Evolutionary conservation across 2,888 invertebrate species (phyloP).

Genomic region (Scaptomyza parva): DNA sequence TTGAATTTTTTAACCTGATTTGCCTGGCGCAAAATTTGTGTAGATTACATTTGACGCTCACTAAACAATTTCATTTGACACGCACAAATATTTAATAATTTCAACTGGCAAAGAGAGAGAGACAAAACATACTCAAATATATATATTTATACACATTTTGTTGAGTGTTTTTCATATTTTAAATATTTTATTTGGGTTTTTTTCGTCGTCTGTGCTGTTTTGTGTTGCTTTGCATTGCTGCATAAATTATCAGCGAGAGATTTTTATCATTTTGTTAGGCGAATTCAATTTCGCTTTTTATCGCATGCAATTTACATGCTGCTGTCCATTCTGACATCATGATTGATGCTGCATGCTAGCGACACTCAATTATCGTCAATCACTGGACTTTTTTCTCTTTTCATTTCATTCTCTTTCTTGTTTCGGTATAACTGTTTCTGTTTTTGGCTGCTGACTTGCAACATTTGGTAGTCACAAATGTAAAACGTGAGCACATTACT

Average conservation of each 20-base stretch:
- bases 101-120: conserved; percentile 6
- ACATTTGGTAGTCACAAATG: conserved; percentile 30
- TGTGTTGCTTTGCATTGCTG: conserved; percentile 40
- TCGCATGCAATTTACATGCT: conserved; percentile 75
- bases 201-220: not conserved
- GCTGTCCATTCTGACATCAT: conserved; percentile 73
- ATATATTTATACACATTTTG: conserved; percentile 11
- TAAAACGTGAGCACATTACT: conserved; percentile 61
- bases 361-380: conserved; percentile 80
- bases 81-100: conserved; percentile 69
- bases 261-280: conserved; percentile 74
- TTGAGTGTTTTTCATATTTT: conserved; percentile 14
- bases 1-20: conserved; percentile 45
- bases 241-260: conserved; percentile 69
- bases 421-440: not conserved
- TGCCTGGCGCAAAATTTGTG: conserved; percentile 61
- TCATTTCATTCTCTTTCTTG: not conserved
- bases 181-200: not conserved
- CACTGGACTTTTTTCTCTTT: conserved; percentile 48
- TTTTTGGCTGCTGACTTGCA: conserved; percentile 44
- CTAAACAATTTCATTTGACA: conserved; percentile 71
- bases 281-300: conserved; percentile 74
- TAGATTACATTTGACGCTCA: conserved; percentile 70
- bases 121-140: not conserved
- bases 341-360: conserved; percentile 74